Base-by-base conservation (phyloP, 2,797 vertebrate genomes). In the Anguilla marmorata region DNA sequence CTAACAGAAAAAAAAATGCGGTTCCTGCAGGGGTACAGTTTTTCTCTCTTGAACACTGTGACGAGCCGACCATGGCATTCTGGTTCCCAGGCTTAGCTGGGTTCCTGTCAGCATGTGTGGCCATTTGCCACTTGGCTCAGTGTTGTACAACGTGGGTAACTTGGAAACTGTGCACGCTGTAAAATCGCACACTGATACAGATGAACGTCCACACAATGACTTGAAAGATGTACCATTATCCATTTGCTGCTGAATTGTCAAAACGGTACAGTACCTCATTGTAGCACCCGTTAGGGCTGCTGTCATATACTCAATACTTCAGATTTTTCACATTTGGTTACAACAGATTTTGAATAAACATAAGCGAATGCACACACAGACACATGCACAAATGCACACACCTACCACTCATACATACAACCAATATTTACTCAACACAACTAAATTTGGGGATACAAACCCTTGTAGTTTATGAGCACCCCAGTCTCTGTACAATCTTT, bases 401-500 rank as follows among this genome's bases (percentile, higher is more conserved):
- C 9, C 12, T 37, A 21, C 11, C 50, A 37, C 30, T 33, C 41
- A 9, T 82, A 72, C 87, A 80, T 52, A 85, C 30, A 85, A 86
- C 12, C 24, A 58, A n/a, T 50, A 52, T 27, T 1, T n/a, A 82
- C 79, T 9, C 41, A 9, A 3, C 21, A 9, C 37, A 82, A 24
- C 41, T n/a, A 76, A 63, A 84, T 16, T 41, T 76, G 66, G 87
- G 76, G 52, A 79, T 86, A 19, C 56, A 79, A 66, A 82, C 37
- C 87, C 90, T 91, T 89, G 24, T 85, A 84, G 88, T 21, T 60
- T 0, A 83, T 11, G 33, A 66, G 83, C 63, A 85, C 74, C 54
- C 69, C 85, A 48, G 58, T 27, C 83, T 84, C 84, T 48, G 82
- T 41, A 50, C 4, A 48, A 50, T 9, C 21, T 14, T n/a, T 37